These are phyloP conservation scores for Zoroaster sp. DNA, from an alignment of 53 echinoderm and acorn worm genomes.

Conservation along the genomic window DNA sequence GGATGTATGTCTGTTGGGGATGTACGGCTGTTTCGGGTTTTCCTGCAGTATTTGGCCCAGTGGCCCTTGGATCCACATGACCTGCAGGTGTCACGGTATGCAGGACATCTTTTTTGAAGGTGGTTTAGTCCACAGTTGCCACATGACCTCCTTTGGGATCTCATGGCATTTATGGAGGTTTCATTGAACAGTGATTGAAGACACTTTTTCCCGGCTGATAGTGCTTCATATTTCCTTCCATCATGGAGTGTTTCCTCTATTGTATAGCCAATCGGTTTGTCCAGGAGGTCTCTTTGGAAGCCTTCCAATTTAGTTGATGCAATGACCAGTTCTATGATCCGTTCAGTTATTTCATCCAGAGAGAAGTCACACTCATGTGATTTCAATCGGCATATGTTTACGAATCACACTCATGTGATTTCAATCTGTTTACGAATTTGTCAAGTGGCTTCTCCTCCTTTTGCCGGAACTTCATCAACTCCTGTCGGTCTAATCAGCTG, in stretches of 20 bases:
- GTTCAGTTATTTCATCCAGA: slow-evolving; percentile 21
- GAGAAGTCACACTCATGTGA: slow-evolving; percentile 47
- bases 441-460: slow-evolving; percentile 10
- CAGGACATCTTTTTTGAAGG: slow-evolving; percentile 58
- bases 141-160: neutral
- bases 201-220: slow-evolving; percentile 38
- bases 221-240: slow-evolving; percentile 54
- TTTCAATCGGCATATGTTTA: slow-evolving; percentile 54
- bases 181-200: neutral
- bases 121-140: slow-evolving; percentile 53
- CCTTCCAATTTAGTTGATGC: slow-evolving; percentile 39
- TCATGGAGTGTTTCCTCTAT: slow-evolving; percentile 15
- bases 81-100: slow-evolving; percentile 61
- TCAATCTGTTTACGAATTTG: slow-evolving; percentile 50
- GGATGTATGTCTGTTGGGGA: neutral
- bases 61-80: slow-evolving; percentile 60
- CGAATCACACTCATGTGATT: slow-evolving; percentile 45
- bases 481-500: too few relatives aligned
- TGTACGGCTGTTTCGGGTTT: neutral
- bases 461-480: slow-evolving; percentile 36
- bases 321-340: slow-evolving; percentile 59
- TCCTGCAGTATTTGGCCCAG: slow-evolving; percentile 61
- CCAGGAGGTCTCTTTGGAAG: slow-evolving; percentile 41
- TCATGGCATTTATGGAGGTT: neutral
- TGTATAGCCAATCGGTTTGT: slow-evolving; percentile 35